Conservation (phyloP, 2,888 invertebrate genomes). For the Biston stratarius region DNA sequence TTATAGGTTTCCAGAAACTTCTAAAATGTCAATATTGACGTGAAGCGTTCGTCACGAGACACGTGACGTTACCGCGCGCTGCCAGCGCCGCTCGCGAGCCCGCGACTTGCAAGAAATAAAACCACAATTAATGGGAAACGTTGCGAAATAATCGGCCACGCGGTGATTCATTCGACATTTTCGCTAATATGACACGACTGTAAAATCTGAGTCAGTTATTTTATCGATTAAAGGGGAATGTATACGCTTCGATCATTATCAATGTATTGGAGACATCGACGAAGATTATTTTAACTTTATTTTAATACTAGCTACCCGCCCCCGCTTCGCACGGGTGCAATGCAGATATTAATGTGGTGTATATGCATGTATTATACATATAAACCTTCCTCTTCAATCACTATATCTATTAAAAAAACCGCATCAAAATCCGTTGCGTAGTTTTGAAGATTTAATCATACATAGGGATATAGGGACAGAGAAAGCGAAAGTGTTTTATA, state of each 20-base stretch:
- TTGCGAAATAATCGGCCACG: conserved; percentile 14
- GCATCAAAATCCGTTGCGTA: too few species aligned
- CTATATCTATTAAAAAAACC: too few species aligned
- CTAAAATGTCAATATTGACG: neutral
- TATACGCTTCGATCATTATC: neutral
- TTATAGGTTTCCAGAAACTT: neutral
- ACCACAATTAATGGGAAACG: conserved; percentile 10
- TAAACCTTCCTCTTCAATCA: too few species aligned
- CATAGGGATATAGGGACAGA: too few species aligned
- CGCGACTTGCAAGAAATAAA: neutral
- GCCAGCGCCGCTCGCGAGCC: neutral
- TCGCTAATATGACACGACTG: neutral
- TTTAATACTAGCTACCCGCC: too few species aligned
- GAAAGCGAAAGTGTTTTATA: too few species aligned
- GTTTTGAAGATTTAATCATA: too few species aligned
- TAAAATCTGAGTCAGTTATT: neutral
- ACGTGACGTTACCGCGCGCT: neutral
- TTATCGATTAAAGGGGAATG: neutral
- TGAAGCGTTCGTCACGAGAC: neutral
- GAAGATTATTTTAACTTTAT: too few species aligned
- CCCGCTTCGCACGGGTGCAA: too few species aligned
- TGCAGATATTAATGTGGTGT: too few species aligned
- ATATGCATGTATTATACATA: too few species aligned
- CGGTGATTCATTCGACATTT: conserved; percentile 9
- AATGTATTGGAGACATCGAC: too few species aligned